Conservation (phyloP, 1,140 invertebrate genomes). For the Apis cerana region DNA sequence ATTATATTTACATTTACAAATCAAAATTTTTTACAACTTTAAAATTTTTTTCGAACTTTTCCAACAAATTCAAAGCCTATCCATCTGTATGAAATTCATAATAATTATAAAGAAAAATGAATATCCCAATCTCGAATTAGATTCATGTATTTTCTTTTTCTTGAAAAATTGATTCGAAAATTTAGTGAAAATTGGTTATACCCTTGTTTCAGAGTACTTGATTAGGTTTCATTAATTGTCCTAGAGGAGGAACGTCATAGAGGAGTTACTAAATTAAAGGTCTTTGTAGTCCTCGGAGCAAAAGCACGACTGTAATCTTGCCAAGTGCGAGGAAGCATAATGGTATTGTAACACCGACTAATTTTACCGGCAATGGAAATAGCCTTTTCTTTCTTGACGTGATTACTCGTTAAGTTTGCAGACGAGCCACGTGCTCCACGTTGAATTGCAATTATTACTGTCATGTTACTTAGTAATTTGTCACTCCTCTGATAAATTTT, state of each 20-base stretch:
- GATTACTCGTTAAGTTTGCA: slow-evolving; percentile 20
- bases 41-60: too few species aligned
- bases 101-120: too few species aligned
- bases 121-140: too few species aligned
- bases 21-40: background rate
- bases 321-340: slow-evolving; percentile 27
- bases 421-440: background rate
- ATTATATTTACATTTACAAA: background rate
- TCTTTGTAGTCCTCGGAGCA: slow-evolving; percentile 34
- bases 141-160: too few species aligned
- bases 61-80: too few species aligned
- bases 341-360: slow-evolving; percentile 45
- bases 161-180: background rate
- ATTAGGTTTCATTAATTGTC: slow-evolving; percentile 46
- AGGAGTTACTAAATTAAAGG: slow-evolving; percentile 36
- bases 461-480: background rate
- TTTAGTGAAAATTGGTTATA: background rate
- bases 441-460: background rate
- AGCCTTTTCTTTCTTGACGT: slow-evolving; percentile 25
- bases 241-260: slow-evolving; percentile 13
- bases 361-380: slow-evolving; percentile 44
- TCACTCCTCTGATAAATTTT: background rate
- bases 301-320: slow-evolving; percentile 41
- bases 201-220: slow-evolving; percentile 3
- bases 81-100: too few species aligned